Conservation (phyloP, 2,888 invertebrate species). For the Venustoraphidia nigricollis region DNA sequence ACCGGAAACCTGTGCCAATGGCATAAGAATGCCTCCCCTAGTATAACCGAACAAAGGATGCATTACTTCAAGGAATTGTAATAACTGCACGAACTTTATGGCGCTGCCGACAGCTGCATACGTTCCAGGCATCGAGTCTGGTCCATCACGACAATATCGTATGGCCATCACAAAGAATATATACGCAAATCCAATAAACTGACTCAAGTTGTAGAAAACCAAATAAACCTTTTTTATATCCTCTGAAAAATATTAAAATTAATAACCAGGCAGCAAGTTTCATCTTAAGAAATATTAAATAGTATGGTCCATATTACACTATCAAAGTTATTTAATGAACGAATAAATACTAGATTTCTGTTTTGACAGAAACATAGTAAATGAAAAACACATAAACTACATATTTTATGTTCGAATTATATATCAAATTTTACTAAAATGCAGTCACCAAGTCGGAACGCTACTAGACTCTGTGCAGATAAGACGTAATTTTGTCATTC, state of each 20-base stretch:
- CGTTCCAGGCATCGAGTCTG: slow-evolving; percentile 49
- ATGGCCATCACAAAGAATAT: slow-evolving; percentile 56
- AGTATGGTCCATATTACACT: neutral
- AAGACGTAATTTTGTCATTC: no score
- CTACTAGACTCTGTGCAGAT: no score
- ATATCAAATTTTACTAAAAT: no score
- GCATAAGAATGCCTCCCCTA: slow-evolving; percentile 53
- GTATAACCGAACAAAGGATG: slow-evolving; percentile 84
- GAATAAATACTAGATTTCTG: no score
- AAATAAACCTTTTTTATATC: slow-evolving; percentile 72
- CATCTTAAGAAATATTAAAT: slow-evolving; percentile 1
- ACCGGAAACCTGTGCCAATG: slow-evolving; percentile 67
- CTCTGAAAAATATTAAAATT: slow-evolving; percentile 35
- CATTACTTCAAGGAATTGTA: slow-evolving; percentile 76
- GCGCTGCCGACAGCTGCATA: slow-evolving; percentile 61
- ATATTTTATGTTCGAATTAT: no score
- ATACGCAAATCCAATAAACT: slow-evolving; percentile 74
- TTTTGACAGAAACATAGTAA: no score
- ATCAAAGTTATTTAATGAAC: neutral
- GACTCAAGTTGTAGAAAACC: slow-evolving; percentile 75
- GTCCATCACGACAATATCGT: slow-evolving; percentile 59
- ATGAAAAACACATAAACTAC: no score
- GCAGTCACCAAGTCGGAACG: no score
- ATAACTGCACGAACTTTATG: slow-evolving; percentile 65
- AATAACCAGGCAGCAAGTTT: neutral